Evolutionary conservation across 2,888 invertebrate species (phyloP).

Genomic region (Drosophila prolongata): DNA sequence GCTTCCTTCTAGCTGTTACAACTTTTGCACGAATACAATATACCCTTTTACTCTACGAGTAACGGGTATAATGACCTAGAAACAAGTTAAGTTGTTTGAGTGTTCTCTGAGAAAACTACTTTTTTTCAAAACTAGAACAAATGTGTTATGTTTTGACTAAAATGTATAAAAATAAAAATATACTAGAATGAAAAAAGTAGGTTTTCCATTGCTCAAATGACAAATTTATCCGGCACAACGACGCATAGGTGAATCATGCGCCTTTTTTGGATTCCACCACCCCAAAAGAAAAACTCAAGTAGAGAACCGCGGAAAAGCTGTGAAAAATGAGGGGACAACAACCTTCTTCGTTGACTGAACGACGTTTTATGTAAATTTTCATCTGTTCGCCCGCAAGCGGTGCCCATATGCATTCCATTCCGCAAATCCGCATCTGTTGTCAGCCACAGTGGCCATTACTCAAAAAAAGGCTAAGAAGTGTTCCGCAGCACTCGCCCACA

Average conservation of each 20-base stretch:
- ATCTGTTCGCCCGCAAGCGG: constrained; percentile 27
- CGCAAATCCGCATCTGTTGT: constrained; percentile 77
- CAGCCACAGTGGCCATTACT: constrained; percentile 78
- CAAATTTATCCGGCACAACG: neutral
- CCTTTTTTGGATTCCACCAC: constrained; percentile 3
- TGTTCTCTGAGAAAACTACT: too few species aligned
- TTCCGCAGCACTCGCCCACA: constrained; percentile 15
- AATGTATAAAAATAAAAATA: too few species aligned
- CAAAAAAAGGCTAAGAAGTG: constrained; percentile 56
- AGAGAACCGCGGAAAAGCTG: constrained; percentile 16
- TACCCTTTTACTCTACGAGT: too few species aligned
- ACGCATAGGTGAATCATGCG: constrained; percentile 1
- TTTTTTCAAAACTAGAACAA: too few species aligned
- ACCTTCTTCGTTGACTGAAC: constrained; percentile 63
- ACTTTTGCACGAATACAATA: too few species aligned
- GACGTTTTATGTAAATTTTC: constrained; percentile 71
- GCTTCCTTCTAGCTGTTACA: too few species aligned
- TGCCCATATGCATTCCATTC: constrained; percentile 69
- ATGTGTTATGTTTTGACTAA: too few species aligned
- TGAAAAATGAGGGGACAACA: constrained; percentile 31
- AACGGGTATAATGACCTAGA: too few species aligned
- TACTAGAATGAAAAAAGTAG: too few species aligned
- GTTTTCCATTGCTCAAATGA: neutral
- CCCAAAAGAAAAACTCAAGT: constrained; percentile 4
- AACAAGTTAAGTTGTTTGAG: too few species aligned